A percentile compares a stretch with the other conserved stretches of the same genome.
These are phyloP conservation scores for Cistogaster globosa DNA, from an alignment of 2,888 invertebrate genomes.

Conservation along the genomic window DNA sequence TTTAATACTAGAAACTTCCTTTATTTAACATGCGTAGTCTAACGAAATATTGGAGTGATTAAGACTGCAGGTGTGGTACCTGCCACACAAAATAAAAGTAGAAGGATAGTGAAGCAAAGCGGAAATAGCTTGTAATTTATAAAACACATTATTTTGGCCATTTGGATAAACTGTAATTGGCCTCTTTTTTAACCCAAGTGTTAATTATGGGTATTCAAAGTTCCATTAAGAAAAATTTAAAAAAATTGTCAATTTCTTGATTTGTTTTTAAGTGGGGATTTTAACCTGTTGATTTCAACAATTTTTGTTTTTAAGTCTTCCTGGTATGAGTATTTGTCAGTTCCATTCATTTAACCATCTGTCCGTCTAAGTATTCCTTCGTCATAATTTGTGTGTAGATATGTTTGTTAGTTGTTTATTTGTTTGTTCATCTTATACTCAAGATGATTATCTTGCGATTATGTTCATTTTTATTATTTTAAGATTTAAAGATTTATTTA, in stretches of 20 bases:
- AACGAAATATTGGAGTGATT: no score
- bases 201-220: no score
- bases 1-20: no score
- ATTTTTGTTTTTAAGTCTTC: constrained; percentile 9
- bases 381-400: constrained; percentile 3
- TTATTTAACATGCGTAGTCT: no score
- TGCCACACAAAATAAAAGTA: no score
- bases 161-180: no score
- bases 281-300: constrained; percentile 59
- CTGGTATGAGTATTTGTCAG: constrained; percentile 15
- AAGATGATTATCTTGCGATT: constrained; percentile 70
- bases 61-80: no score
- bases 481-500: constrained; percentile 69
- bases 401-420: constrained; percentile 24
- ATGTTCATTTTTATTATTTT: constrained; percentile 68
- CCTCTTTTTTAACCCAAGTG: no score
- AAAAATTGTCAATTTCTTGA: background rate
- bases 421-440: constrained; percentile 61
- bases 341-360: constrained; percentile 12
- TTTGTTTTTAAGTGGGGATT: constrained; percentile 26
- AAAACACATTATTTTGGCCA: no score
- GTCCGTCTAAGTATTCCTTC: constrained; percentile 4
- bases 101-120: no score
- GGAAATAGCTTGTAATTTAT: no score
- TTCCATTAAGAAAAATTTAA: background rate